A percentile compares a stretch with the other conserved stretches of the same genome.
phyloP scores from a whole-genome alignment of 2,797 vertebrate species.

The Carapus acus region DNA sequence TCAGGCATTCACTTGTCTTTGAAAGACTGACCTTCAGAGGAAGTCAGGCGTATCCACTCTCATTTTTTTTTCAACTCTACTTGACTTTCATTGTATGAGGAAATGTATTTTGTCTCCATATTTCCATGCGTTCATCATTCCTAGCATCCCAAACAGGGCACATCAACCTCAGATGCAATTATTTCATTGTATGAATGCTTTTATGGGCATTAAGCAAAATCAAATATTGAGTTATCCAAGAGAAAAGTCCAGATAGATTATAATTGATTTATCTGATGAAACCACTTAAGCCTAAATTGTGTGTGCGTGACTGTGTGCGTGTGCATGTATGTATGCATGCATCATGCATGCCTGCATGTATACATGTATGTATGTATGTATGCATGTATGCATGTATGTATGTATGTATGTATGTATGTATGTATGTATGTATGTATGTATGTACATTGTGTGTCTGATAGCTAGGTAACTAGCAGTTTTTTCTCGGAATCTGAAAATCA shows the following conservation, averaged over 20 bases:
- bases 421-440: background rate
- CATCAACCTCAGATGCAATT: too few species aligned
- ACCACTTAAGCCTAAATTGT: too few species aligned
- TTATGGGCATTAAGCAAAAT: too few species aligned
- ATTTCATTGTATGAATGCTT: too few species aligned
- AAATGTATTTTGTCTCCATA: background rate
- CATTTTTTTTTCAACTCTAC: conserved; percentile 32
- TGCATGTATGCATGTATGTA: background rate
- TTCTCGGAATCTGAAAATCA: conserved; percentile 46
- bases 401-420: background rate
- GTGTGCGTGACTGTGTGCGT: background rate
- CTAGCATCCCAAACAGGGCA: background rate
- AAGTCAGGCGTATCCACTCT: conserved; percentile 39
- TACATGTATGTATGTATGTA: background rate
- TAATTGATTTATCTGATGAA: too few species aligned
- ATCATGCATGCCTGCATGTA: too few species aligned
- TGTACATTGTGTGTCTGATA: too few species aligned
- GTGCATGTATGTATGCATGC: background rate
- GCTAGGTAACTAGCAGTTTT: too few species aligned
- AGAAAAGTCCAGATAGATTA: too few species aligned
- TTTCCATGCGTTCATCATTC: background rate
- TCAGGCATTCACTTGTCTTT: conserved; percentile 53
- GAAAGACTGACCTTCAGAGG: conserved; percentile 53
- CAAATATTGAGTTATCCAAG: too few species aligned
- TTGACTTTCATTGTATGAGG: conserved; percentile 2